Conservation (phyloP, 2,797 vertebrate genomes). For the Hipposideros larvatus region DNA sequence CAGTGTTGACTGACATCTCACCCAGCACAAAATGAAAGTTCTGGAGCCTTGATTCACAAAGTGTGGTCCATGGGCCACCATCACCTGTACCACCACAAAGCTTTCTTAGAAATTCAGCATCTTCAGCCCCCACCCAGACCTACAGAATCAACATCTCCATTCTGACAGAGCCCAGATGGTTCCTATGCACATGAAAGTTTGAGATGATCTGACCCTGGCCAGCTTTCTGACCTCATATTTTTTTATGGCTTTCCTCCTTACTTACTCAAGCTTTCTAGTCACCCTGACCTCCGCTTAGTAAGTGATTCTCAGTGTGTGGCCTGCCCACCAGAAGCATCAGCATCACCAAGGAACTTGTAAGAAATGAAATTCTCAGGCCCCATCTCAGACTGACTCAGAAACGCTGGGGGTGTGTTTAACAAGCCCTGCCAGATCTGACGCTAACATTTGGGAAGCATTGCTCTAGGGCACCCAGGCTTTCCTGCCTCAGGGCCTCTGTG, state of each 20-base stretch:
- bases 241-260: neutral
- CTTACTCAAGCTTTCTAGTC: too few relatives aligned
- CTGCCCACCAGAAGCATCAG: neutral
- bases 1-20: neutral
- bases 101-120: neutral
- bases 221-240: neutral
- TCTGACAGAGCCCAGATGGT: neutral
- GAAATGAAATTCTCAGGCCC: neutral
- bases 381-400: neutral
- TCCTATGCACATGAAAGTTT: neutral
- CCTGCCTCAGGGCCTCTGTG: neutral
- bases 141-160: neutral
- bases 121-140: neutral
- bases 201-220: neutral
- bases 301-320: neutral
- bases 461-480: neutral
- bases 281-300: neutral
- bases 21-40: neutral
- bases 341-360: neutral
- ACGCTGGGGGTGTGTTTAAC: too few relatives aligned
- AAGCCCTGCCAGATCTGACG: neutral
- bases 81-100: neutral
- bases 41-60: neutral
- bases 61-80: neutral
- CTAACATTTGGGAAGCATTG: neutral